phyloP scores from a whole-genome alignment of 2,797 vertebrate species.

The Betta splendens region DNA sequence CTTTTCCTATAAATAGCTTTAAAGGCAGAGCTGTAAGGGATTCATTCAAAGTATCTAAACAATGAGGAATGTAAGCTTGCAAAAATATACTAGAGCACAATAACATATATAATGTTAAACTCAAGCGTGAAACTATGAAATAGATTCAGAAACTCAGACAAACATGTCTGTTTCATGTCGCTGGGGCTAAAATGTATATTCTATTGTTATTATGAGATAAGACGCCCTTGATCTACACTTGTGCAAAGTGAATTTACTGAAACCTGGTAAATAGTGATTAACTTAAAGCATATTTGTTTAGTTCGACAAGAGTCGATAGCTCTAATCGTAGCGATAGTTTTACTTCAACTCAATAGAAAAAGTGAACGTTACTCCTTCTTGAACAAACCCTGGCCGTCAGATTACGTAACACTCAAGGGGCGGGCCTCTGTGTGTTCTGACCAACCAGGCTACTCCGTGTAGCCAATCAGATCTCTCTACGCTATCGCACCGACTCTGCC shows the following conservation, averaged over 20 bases:
- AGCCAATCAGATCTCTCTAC: constrained; percentile 62
- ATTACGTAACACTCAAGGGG: constrained; percentile 13
- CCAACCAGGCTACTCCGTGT: constrained; percentile 40
- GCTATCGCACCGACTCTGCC: neutral
- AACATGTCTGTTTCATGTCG: too few species aligned
- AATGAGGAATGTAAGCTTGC: too few species aligned
- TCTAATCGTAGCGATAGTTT: neutral
- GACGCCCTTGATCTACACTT: neutral
- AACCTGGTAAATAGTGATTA: neutral
- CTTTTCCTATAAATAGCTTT: too few species aligned
- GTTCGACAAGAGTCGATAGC: neutral
- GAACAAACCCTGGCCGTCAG: constrained; percentile 25
- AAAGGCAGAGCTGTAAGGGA: too few species aligned
- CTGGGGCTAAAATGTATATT: neutral
- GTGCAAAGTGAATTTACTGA: neutral
- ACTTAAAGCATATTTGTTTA: neutral
- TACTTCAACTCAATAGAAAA: neutral
- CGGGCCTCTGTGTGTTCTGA: neutral
- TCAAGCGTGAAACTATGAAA: too few species aligned
- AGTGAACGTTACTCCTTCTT: constrained; percentile 22
- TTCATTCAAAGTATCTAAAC: too few species aligned
- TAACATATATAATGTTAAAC: too few species aligned
- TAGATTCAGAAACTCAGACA: too few species aligned
- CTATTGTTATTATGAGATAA: too few species aligned
- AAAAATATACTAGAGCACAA: too few species aligned